Percentiles rank a stretch among this genome's conserved stretches.
phyloP scores from a whole-genome alignment of 30 jellyfish, hydroid and myxozoan genomes.

The Turritopsis rubra region DNA sequence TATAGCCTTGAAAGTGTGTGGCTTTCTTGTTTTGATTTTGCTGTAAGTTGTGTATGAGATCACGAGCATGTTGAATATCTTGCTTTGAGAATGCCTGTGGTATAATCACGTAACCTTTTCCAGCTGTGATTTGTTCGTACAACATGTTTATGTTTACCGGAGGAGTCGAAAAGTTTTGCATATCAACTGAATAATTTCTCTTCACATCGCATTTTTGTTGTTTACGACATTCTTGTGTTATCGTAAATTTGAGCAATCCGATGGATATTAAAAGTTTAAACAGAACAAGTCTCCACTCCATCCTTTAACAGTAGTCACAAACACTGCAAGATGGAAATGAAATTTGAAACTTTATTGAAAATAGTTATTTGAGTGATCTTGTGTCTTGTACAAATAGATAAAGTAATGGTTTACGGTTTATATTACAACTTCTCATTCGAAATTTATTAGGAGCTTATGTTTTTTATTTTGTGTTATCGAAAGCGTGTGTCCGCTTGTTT shows the following conservation, averaged over 20 bases:
- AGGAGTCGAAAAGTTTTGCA: not conserved
- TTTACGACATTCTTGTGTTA: not conserved
- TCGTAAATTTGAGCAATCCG: not conserved
- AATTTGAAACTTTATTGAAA: too few species aligned
- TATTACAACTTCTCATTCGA: too few species aligned
- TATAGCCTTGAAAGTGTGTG: conserved; percentile 15
- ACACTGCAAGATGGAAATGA: too few species aligned
- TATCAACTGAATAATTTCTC: not conserved
- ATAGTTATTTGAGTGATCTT: too few species aligned
- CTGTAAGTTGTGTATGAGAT: not conserved
- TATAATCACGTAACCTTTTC: conserved; percentile 9
- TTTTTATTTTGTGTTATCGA: too few species aligned
- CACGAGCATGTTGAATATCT: conserved; percentile 21
- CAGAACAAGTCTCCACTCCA: not conserved
- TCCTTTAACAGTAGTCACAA: too few species aligned
- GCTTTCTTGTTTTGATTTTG: conserved; percentile 5
- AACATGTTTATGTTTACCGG: not conserved
- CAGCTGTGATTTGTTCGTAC: conserved; percentile 9
- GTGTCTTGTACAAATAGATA: too few species aligned
- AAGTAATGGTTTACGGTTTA: too few species aligned
- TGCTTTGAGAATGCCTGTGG: conserved; percentile 13
- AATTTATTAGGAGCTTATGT: too few species aligned
- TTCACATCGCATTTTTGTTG: not conserved
- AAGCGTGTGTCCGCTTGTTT: too few species aligned
- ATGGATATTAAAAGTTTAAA: too few species aligned